Evolutionary conservation across 2,113 vertebrate genomes (phyloP), one percentile per base, ranked within the genome.

Genomic region (Scolopax mira): DNA sequence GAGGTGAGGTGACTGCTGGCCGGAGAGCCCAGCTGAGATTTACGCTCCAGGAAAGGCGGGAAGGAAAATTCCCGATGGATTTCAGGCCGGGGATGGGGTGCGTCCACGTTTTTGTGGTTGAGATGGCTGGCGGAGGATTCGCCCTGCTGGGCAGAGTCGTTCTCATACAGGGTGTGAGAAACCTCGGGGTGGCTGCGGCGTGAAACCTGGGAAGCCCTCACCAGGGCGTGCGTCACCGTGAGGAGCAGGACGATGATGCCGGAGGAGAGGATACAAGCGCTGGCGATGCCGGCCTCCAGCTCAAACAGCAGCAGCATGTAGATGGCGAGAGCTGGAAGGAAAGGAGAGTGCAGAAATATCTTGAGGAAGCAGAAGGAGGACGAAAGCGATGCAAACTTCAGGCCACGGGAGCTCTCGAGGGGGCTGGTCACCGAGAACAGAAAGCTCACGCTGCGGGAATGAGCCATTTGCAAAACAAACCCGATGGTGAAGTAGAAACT

Each of bases 241-340:
- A 98, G 35, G 41, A 99, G 94, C 88, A 99, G 97, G 33, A 98
- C 88, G 7, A 99, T 71, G 21, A 99, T 95, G 2, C 99, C 99
- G 0, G 98, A 98, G 62, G 98, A 97, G 6, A 99, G 98, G 23
- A 99, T 97, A 19, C 98, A 98, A 7, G 98, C 98, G 0, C 98
- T 96, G 18, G 98, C 98, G 0, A 98, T 98, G 0, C 97, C 99
- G 0, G 98, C 98, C 95, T 98, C 98, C 3, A 96, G 96, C 66
- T 99, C 98, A 27, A 99, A 99, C 51, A 98, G 97, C 92, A 99
- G 97, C 92, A 99, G 97, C 98, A 98, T 97, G 48, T 98, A 99
- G 72, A 99, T 98, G 87, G 98, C 98, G 65, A 99, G 97, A 1
- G 97, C 98, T 98, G 96, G 28, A 62, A 35, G 73, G 78, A 44